A percentile compares a stretch with the other conserved stretches of the same genome.
phyloP scores from a whole-genome alignment of 2,113 vertebrate species.

The Alexandromys fortis region DNA sequence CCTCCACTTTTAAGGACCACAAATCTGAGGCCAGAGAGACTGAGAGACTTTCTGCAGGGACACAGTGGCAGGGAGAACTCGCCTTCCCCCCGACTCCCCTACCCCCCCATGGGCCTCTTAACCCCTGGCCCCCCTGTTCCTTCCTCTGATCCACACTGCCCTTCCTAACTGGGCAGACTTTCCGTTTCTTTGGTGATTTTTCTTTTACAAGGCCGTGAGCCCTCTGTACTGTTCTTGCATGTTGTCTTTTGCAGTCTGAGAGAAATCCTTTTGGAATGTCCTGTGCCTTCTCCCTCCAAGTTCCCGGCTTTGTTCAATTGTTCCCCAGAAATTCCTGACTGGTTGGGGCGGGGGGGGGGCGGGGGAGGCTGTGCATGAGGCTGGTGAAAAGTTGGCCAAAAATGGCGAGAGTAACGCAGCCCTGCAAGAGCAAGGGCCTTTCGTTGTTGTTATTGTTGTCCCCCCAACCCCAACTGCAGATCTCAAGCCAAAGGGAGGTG shows the following conservation, averaged over 20 bases:
- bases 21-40: neutral
- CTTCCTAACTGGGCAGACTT: slow-evolving; percentile 53
- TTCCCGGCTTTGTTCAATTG: slow-evolving; percentile 82
- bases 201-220: slow-evolving; percentile 46
- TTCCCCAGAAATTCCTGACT: slow-evolving; percentile 78
- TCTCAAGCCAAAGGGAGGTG: neutral
- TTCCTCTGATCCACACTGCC: slow-evolving; percentile 43
- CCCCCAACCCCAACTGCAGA: neutral
- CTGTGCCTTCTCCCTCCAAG: slow-evolving; percentile 78
- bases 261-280: slow-evolving; percentile 82
- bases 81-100: no score
- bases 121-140: neutral
- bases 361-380: neutral
- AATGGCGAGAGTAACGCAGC: slow-evolving; percentile 9
- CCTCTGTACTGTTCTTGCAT: slow-evolving; percentile 51
- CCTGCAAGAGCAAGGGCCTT: neutral
- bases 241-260: slow-evolving; percentile 73
- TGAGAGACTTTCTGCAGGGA: neutral
- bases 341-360: neutral
- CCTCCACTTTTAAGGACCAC: neutral
- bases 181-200: slow-evolving; percentile 68
- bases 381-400: slow-evolving; percentile 49
- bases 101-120: neutral
- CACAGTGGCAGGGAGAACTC: neutral
- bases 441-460: neutral